Evolutionary conservation across 1,140 invertebrate species (phyloP).

Genomic region (Apis florea): DNA sequence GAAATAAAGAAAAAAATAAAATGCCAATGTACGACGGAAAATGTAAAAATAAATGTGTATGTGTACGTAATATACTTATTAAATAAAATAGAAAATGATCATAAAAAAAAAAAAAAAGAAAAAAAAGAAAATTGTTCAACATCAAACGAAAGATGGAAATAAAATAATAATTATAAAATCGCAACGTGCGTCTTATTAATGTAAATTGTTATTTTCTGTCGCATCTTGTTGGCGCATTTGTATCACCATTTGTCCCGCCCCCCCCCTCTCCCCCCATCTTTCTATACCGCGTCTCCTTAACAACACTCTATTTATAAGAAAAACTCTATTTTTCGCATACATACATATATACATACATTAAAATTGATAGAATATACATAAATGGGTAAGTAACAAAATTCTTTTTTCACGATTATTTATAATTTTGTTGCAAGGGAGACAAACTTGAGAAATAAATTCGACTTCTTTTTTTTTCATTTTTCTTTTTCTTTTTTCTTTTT

Average conservation of each 20-base stretch:
- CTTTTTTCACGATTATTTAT: neutral
- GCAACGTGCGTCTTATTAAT: slow-evolving; percentile 28
- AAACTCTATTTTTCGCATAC: neutral
- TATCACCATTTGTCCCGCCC: slow-evolving; percentile 34
- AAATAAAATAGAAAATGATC: neutral
- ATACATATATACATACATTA: slow-evolving; percentile 7
- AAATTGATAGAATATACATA: slow-evolving; percentile 5
- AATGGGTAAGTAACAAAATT: neutral
- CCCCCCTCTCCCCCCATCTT: neutral
- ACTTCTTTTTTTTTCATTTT: neutral
- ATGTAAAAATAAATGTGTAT: neutral
- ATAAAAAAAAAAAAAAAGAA: neutral
- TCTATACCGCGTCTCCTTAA: neutral
- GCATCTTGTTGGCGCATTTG: slow-evolving; percentile 1
- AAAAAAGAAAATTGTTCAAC: neutral
- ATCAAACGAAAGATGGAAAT: slow-evolving; percentile 1
- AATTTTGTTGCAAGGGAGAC: neutral
- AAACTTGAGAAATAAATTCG: slow-evolving; percentile 10
- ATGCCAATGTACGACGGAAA: slow-evolving; percentile 2
- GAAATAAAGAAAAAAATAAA: slow-evolving; percentile 6
- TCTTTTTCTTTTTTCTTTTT: neutral
- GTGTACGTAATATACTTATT: neutral
- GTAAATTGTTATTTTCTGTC: slow-evolving; percentile 27
- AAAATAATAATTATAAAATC: slow-evolving; percentile 25
- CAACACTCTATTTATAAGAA: neutral